A percentile compares a stretch with the other conserved stretches of the same genome.
Conservation (phyloP, 1,140 invertebrate species). For the Thalassaphorura encarpata region DNA sequence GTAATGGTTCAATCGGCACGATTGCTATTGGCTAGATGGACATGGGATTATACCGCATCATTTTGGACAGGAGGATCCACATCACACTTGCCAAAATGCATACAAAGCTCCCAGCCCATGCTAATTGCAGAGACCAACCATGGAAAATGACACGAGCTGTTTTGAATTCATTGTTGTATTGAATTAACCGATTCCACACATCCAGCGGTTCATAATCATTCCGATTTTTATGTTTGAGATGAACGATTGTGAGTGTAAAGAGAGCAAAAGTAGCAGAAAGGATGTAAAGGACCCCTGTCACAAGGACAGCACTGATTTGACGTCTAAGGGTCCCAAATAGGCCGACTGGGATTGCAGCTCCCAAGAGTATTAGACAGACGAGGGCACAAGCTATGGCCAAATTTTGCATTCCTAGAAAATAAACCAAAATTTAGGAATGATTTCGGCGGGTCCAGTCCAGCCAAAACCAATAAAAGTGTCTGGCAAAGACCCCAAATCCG, state of each 20-base stretch:
- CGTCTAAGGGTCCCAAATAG: constrained; percentile 72
- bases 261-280: constrained; percentile 76
- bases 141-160: constrained; percentile 39
- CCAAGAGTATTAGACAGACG: constrained; percentile 75
- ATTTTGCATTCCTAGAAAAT: constrained; percentile 75
- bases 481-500: too few species aligned
- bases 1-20: too few species aligned
- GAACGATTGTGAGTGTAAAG: constrained; percentile 79
- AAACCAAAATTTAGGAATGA: not conserved
- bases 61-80: constrained; percentile 78
- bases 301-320: constrained; percentile 73
- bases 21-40: too few species aligned
- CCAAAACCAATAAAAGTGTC: too few species aligned
- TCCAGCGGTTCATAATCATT: constrained; percentile 38
- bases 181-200: constrained; percentile 31
- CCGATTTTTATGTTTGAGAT: constrained; percentile 69
- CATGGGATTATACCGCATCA: constrained; percentile 77
- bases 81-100: constrained; percentile 65
- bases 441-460: not conserved
- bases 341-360: constrained; percentile 68
- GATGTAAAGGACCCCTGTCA: constrained; percentile 84
- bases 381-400: constrained; percentile 81
- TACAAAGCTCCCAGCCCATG: constrained; percentile 43
- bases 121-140: constrained; percentile 18
- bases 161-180: constrained; percentile 22